Base-by-base conservation (phyloP, 2,888 invertebrate genomes). In the Phasia obesa region DNA sequence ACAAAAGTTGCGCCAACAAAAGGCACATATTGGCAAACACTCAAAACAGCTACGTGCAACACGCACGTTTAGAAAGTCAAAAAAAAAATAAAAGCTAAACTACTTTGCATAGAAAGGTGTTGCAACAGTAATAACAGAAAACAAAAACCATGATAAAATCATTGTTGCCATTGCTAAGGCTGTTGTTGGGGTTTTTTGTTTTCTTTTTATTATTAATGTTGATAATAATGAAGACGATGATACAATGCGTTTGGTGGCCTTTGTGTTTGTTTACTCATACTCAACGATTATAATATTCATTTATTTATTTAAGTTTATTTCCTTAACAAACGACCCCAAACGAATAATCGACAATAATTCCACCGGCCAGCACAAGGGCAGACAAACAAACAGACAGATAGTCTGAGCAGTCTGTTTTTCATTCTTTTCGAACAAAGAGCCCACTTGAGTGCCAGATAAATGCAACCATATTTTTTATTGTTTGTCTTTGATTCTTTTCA, bases 61-160 rank as follows among this genome's bases (percentile, higher is more conserved):
- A 79, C 83, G 79, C 79, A 83, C 79, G 65, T 71, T 75, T 64
- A 4, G 2, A 44, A 23, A 21, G n/a, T 27, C 21, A 53, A 51
- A 27, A 19, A 13, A 5, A 19, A 15, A 25, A 21, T n/a, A 42
- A 62, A 62, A 2, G 42, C 64, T 47, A 38, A 80, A 74, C 75
- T 71, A 25, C 65, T 83, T 83, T 79, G 75, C 62, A 75, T 79
- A 76, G 21, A 76, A 76, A 83, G 83, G 83, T 83, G 83, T 83
- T 83, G 75, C 71, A 83, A 79, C 69, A 51, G 44, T 67, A 73
- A 49, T 49, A 76, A 67, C 44, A 27, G 21, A 27, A 6, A 25
- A 3, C 38, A 42, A 49, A 59, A 17, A 70, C 57, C 55, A 17
- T 64, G 73, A 71, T 73, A 73, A 74, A 64, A 74, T 74, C 67